phyloP scores from a whole-genome alignment of 2,888 invertebrate species.

The Rhaphigaster nebulosa region DNA sequence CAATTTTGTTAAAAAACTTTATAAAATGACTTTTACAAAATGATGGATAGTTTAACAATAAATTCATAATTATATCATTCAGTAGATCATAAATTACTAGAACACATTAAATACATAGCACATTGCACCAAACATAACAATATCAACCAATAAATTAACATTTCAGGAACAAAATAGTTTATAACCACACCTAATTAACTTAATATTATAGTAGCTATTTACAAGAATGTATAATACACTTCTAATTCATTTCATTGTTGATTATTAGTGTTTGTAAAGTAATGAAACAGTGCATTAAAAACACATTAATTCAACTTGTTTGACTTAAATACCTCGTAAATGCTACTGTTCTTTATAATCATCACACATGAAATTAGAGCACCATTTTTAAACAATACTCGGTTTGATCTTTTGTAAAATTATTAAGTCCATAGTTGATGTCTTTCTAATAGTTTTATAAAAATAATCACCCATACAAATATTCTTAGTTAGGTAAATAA shows the following conservation, averaged over 20 bases:
- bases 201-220: not conserved
- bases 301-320: not conserved
- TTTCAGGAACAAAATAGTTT: conserved; percentile 26
- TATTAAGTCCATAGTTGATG: not conserved
- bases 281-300: conserved; percentile 19
- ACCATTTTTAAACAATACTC: conserved; percentile 15
- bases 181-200: conserved; percentile 25
- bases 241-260: not conserved
- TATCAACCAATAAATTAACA: conserved; percentile 10
- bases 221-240: conserved; percentile 6
- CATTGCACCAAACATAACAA: conserved; percentile 34
- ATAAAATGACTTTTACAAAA: conserved; percentile 26
- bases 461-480: conserved; percentile 33
- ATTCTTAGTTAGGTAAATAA: conserved; percentile 24
- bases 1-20: conserved; percentile 32
- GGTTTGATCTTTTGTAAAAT: not conserved
- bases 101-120: conserved; percentile 14
- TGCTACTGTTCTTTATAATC: not conserved
- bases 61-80: conserved; percentile 36
- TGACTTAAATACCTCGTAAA: not conserved
- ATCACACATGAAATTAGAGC: not conserved
- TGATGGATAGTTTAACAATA: conserved; percentile 12
- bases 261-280: not conserved
- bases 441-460: conserved; percentile 23
- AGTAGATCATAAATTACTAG: conserved; percentile 3